Evolutionary conservation across 2,888 invertebrate species (phyloP), one percentile per base, ranked within the genome.

Genomic region (Lithophane socia): DNA sequence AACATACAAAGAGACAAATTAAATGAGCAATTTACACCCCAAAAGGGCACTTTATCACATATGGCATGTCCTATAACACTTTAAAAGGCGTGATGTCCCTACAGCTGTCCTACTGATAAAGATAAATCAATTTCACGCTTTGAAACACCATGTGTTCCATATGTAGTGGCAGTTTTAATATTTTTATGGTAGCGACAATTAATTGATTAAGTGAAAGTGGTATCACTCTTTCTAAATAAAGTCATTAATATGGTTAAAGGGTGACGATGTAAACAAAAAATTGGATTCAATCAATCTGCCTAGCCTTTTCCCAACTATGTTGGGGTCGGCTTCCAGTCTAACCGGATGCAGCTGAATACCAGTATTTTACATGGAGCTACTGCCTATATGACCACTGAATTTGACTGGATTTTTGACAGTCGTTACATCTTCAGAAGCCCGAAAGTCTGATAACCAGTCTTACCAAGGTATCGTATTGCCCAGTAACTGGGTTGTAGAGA

Each of bases 121-220:
- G 73, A 86, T 86, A 86, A 92, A 92, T 93, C 92, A 92, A 94
- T 94, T 93, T 92, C 91, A 93, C 91, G 92, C 91, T 82, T 85
- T 21, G 2, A 44, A 67, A 71, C 79, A 68, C 70, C 85, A 87
- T 86, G 80, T 89, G 85, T 71, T 67, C 73, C 44, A 63, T 83
- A 76, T 73, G 73, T 75, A 73, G 78, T 67, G 73, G 72, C 56
- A 65, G 37, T 70, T 87, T 85, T 74, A 73, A 85, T 85, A 87
- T 81, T 84, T 88, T 86, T 84, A 87, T 84, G 71, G 76, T 16
- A 70, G 70, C 66, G 63, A 63, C 68, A 75, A 79, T 88, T 81
- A 81, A 86, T 80, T 87, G 71, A 87, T 76, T 87, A 64, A 78
- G 78, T 79, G 42, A 24, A 80, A 80, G 24, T 66, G 71, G 56